Evolutionary conservation across 2,888 invertebrate species (phyloP), one percentile per base, ranked within the genome.

Genomic region (Cyclophora albipunctata): DNA sequence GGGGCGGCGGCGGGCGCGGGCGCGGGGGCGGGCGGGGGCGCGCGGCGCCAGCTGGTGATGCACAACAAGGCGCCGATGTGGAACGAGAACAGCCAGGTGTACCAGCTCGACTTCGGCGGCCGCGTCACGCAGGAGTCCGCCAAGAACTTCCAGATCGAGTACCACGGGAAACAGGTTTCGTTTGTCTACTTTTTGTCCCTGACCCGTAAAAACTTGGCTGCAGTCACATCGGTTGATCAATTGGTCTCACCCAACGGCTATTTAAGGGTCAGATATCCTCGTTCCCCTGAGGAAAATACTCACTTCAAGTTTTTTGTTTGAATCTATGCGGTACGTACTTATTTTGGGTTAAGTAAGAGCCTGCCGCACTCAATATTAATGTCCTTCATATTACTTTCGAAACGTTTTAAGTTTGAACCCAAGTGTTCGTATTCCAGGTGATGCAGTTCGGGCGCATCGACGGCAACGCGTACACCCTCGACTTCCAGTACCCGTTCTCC

Each of bases 391-490:
- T 20, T 20, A 20, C 20, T 20, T 20, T 20, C 2, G 20, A 20
- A 20, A 20, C 20, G 20, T 20, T 20, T 20, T 20, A 20, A 20
- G 20, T 20, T 20, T 40, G 7, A 3, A 7, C 5, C 40, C 40
- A 3, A 40, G 40, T 5, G 40, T 40, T 40, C 40, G 40, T 20
- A 20, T 76, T 78, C 3, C 82, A 99, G 98, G 99, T 99, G 55
- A 98, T 99, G 98, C 99, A 99, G 86, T 99, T 99, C 85, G 99
- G 99, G 6, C 92, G 99, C 54, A 99, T 99, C 68, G 99, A 99
- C 86, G 97, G 96, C 66, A 98, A 98, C 81, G 98, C 98, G 45
- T 99, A 99, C 89, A 99, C 99, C 0, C 89, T 99, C 73, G 99
- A 99, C 90, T 98, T 98, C 89, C 98, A 99, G 83, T 97, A 98